Evolutionary conservation across 2,113 vertebrate species (phyloP).

Genomic region (Meriones unguiculatus): DNA sequence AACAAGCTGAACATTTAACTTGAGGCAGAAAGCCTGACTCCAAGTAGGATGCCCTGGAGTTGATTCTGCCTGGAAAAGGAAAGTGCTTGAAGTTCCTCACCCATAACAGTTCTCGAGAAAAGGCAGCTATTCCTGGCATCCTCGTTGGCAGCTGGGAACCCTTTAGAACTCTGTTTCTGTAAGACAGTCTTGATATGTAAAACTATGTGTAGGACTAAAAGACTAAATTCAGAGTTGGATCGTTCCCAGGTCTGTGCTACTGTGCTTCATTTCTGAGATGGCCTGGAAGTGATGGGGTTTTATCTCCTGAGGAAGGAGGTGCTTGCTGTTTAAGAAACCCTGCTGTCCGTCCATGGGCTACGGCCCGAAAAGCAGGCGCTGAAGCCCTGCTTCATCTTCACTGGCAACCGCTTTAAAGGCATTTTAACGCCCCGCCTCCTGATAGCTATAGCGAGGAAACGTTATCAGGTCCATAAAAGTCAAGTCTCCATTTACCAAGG

Average conservation of each 20-base stretch:
- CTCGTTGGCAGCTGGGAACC: neutral
- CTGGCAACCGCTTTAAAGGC: neutral
- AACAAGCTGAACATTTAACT: neutral
- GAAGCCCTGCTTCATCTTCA: no score
- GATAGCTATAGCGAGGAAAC: slow-evolving; percentile 42
- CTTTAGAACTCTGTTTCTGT: slow-evolving; percentile 35
- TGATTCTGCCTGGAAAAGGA: neutral
- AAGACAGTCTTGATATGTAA: slow-evolving; percentile 35
- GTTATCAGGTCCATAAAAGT: slow-evolving; percentile 44
- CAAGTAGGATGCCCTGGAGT: neutral
- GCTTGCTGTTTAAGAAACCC: slow-evolving; percentile 1
- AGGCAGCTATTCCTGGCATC: neutral
- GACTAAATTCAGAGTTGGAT: slow-evolving; percentile 14
- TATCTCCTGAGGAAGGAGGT: slow-evolving; percentile 23
- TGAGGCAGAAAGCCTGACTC: neutral
- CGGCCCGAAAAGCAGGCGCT: neutral
- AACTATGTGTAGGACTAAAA: neutral
- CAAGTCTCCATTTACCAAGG: neutral
- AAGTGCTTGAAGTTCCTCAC: neutral
- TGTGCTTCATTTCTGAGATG: neutral
- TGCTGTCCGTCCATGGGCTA: neutral
- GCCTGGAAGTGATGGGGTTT: neutral
- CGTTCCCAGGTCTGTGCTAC: slow-evolving; percentile 1
- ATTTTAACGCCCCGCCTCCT: neutral
- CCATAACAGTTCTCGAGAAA: neutral